Percentiles rank a stretch among this genome's conserved stretches.
Conservation (phyloP, 2,797 vertebrate genomes). For the Sebastes cheni region DNA sequence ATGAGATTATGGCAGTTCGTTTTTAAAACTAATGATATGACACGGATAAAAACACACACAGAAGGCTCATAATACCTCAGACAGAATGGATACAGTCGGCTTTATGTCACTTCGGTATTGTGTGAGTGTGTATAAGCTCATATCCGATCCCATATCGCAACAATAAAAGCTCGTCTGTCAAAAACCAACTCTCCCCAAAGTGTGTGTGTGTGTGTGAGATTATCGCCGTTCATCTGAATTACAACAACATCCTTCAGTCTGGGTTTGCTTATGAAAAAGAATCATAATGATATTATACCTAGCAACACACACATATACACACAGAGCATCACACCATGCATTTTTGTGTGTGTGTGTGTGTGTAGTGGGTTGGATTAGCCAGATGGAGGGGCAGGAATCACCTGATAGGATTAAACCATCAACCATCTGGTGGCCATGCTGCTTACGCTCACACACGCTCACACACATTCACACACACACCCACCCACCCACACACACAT, state of each 20-base stretch:
- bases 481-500: slow-evolving; percentile 8
- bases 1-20: slow-evolving; percentile 31
- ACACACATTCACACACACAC: slow-evolving; percentile 12
- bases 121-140: slow-evolving; percentile 31
- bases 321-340: slow-evolving; percentile 36
- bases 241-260: slow-evolving; percentile 46
- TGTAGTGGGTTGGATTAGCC: slow-evolving; percentile 91
- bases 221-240: slow-evolving; percentile 55
- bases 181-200: slow-evolving; percentile 25
- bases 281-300: slow-evolving; percentile 63
- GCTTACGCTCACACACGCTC: slow-evolving; percentile 36
- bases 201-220: slow-evolving; percentile 33
- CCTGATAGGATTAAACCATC: slow-evolving; percentile 99
- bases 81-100: slow-evolving; percentile 31
- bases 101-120: slow-evolving; percentile 43
- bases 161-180: slow-evolving; percentile 50
- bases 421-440: slow-evolving; percentile 91
- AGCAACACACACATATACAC: slow-evolving; percentile 36
- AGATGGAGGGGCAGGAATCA: slow-evolving; percentile 97
- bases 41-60: slow-evolving; percentile 38
- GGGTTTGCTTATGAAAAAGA: slow-evolving; percentile 53
- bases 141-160: slow-evolving; percentile 41
- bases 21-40: slow-evolving; percentile 26
- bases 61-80: slow-evolving; percentile 13
- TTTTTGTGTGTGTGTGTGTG: slow-evolving; percentile 7